Percentiles rank a stretch among this genome's conserved stretches.
Evolutionary conservation across 2,113 vertebrate species (phyloP).

Genomic region (Tricholaema leucomelas): DNA sequence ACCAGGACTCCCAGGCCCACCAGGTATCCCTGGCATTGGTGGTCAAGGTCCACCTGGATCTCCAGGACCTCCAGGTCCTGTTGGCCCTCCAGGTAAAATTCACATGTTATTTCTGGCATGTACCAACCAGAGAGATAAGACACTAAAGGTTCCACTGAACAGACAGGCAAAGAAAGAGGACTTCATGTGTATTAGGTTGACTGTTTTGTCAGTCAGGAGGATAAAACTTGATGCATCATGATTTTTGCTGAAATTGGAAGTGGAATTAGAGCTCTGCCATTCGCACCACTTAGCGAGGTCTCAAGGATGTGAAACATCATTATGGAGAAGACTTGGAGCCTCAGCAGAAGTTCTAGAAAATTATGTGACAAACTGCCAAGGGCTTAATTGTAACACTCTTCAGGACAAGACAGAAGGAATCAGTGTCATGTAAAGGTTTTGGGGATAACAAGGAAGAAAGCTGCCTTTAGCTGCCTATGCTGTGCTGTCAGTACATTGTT

Average conservation of each 20-base stretch:
- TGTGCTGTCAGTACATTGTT: neutral
- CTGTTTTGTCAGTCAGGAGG: neutral
- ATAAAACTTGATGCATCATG: neutral
- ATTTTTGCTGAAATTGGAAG: neutral
- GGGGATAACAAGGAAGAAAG: neutral
- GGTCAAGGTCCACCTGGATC: slow-evolving; percentile 76
- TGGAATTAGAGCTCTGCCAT: neutral
- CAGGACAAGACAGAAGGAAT: neutral
- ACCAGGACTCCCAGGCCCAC: slow-evolving; percentile 82
- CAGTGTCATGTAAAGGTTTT: neutral
- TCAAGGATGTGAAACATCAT: neutral
- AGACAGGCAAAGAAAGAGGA: neutral
- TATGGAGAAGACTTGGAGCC: neutral
- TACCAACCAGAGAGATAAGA: neutral
- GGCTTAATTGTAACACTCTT: neutral
- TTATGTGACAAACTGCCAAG: neutral
- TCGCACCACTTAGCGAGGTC: neutral
- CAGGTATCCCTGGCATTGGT: slow-evolving; percentile 76
- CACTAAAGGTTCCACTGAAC: neutral
- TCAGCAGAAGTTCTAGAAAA: neutral
- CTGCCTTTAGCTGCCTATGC: neutral
- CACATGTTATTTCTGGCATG: neutral
- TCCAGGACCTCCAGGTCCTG: slow-evolving; percentile 78
- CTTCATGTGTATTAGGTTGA: neutral
- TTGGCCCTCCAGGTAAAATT: slow-evolving; percentile 83